Percentiles rank a stretch among this genome's conserved stretches.
phyloP scores from a whole-genome alignment of 2,113 vertebrate genomes.

The Scophthalmus maximus region DNA sequence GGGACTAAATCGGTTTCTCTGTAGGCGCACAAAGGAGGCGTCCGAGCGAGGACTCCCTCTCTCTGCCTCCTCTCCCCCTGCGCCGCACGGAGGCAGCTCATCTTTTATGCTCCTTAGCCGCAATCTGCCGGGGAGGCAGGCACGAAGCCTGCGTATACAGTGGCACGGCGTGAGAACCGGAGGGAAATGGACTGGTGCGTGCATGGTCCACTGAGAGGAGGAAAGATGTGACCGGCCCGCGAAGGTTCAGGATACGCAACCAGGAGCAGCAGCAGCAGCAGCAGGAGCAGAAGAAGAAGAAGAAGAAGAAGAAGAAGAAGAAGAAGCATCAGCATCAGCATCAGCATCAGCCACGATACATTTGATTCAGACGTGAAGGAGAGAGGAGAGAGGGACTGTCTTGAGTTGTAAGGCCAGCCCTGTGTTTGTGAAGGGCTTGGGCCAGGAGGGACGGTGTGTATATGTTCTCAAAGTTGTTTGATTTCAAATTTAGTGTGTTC shows the following conservation, averaged over 20 bases:
- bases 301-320: neutral
- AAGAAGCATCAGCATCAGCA: constrained; percentile 28
- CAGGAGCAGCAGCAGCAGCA: constrained; percentile 35
- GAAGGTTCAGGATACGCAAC: constrained; percentile 64
- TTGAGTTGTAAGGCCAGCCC: constrained; percentile 43
- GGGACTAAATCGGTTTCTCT: constrained; percentile 78
- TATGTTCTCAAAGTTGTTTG: constrained; percentile 32
- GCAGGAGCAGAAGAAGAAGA: neutral
- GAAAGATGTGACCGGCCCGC: constrained; percentile 52
- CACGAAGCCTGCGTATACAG: constrained; percentile 57
- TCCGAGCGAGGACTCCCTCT: constrained; percentile 83
- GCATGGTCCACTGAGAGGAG: constrained; percentile 64
- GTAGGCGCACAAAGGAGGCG: constrained; percentile 88
- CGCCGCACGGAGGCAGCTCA: constrained; percentile 65
- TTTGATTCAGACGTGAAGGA: constrained; percentile 53
- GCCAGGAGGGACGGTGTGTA: constrained; percentile 59
- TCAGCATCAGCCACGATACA: constrained; percentile 26
- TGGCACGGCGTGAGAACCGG: constrained; percentile 66
- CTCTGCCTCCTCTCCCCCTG: constrained; percentile 48
- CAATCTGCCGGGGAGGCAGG: constrained; percentile 61
- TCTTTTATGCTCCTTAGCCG: constrained; percentile 60
- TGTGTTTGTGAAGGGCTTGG: constrained; percentile 46
- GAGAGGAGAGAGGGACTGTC: constrained; percentile 48
- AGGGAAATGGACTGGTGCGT: constrained; percentile 65
- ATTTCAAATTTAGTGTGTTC: constrained; percentile 26